Base-by-base conservation (phyloP, 2,113 vertebrate species). In the Cryptotis parvus region DNA sequence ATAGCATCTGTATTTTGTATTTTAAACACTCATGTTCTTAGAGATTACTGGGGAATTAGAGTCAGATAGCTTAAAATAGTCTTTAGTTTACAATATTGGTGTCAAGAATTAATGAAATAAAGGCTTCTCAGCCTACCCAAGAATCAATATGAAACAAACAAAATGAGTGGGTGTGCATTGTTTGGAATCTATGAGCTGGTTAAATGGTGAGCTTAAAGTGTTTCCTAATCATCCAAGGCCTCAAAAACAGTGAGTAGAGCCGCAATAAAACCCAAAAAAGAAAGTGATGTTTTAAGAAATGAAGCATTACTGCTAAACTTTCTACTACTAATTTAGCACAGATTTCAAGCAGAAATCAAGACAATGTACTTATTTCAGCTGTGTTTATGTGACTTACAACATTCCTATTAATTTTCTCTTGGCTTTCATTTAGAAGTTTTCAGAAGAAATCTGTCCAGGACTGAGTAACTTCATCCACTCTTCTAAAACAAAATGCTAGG, bases 381-480 rank as follows among this genome's bases (percentile, higher is more conserved):
- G n/a, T 94, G 86, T 94, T 82, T 24, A 94, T 97, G 93, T 96
- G 84, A 94, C 89, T 95, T 96, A 85, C 78, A 93, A 63, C 2
- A 87, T 15, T 12, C 35, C 63, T 5, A 0, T 39, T 68, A 35
- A 75, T 95, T 87, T 73, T 96, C 82, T 88, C 94, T 92, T 58
- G 74, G 55, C 52, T 88, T 79, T 84, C 37, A 39, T 66, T 73
- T 84, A 70, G 37, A 93, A 73, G 22, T 49, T 87, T 90, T 39
- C 55, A 41, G 68, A 76, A 91, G 80, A 78, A 92, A 93, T 29
- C 12, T 92, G 77, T 9, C 41, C 11, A 82, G 31, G 26, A 22
- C 43, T 91, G 33, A 85, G 63, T 39, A 55, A 78, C 7, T 83
- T 86, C 20, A 65, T 82, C 41, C n/a, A 33, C 6, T 29, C 12